phyloP scores from a whole-genome alignment of 2,113 vertebrate species.

The Scalopus aquaticus region DNA sequence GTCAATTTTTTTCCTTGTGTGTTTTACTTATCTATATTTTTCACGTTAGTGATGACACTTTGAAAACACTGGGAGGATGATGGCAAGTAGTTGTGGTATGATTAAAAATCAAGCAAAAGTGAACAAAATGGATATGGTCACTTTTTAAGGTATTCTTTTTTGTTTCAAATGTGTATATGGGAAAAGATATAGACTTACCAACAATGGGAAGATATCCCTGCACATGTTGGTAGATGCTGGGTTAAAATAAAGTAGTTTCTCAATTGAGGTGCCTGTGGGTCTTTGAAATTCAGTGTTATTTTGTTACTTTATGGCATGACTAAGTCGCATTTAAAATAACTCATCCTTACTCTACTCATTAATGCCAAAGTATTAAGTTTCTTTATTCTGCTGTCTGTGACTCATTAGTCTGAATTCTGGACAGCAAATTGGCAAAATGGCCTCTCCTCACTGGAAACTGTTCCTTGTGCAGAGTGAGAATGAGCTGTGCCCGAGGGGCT shows the following conservation, averaged over 20 bases:
- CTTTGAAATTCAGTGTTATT: slow-evolving; percentile 34
- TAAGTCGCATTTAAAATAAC: slow-evolving; percentile 56
- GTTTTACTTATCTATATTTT: slow-evolving; percentile 34
- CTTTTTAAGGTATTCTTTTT: background rate
- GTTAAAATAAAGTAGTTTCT: slow-evolving; percentile 53
- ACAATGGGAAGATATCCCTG: background rate
- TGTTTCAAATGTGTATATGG: slow-evolving; percentile 10
- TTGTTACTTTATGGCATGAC: slow-evolving; percentile 58
- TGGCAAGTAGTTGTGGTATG: background rate
- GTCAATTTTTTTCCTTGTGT: background rate
- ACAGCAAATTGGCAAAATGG: slow-evolving; percentile 39
- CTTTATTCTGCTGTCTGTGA: slow-evolving; percentile 60
- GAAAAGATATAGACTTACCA: background rate
- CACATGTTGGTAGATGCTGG: background rate
- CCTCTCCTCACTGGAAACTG: background rate
- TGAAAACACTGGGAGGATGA: background rate
- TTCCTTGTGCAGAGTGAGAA: background rate
- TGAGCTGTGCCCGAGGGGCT: background rate
- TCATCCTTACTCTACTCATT: slow-evolving; percentile 43
- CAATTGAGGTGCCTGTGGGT: background rate
- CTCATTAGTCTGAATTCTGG: slow-evolving; percentile 57
- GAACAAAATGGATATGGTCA: background rate
- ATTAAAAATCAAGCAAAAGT: background rate
- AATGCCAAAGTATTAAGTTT: slow-evolving; percentile 60
- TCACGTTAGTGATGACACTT: slow-evolving; percentile 20